A percentile compares a stretch with the other conserved stretches of the same genome.
Evolutionary conservation across 2,113 vertebrate species (phyloP).

Genomic region (Manacus vitellinus): DNA sequence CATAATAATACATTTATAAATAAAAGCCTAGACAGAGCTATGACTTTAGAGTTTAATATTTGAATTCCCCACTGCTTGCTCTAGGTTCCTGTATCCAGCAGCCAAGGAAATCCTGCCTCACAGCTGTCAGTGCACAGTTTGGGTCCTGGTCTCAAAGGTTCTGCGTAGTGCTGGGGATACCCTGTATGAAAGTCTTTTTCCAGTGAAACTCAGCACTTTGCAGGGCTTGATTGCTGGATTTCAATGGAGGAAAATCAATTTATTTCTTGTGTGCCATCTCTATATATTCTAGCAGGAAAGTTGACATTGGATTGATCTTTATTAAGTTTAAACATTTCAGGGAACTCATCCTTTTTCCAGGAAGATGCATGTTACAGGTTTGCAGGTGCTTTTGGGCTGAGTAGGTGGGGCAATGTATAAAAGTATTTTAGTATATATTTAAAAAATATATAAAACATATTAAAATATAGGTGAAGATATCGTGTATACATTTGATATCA

Average conservation of each 20-base stretch:
- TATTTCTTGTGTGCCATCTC: fast-evolving
- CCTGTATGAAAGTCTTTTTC: background rate
- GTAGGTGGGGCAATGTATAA: background rate
- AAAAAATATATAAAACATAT: background rate
- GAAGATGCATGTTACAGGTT: background rate
- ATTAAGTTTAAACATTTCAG: background rate
- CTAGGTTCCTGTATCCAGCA: background rate
- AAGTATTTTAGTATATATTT: background rate
- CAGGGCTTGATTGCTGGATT: background rate
- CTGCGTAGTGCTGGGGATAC: background rate
- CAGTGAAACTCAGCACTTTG: background rate
- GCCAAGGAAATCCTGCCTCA: background rate
- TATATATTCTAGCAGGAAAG: background rate
- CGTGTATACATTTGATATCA: fast-evolving
- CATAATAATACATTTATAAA: background rate
- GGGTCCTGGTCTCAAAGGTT: background rate
- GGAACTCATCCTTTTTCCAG: background rate
- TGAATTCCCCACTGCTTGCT: background rate
- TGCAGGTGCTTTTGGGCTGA: background rate
- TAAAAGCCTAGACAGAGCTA: background rate
- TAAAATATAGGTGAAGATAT: background rate
- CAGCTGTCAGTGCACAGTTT: background rate
- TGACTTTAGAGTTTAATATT: background rate
- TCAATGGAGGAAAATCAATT: background rate
- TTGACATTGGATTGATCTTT: fast-evolving